Evolutionary conservation across 2,797 vertebrate species (phyloP), one percentile per base, ranked within the genome.

Genomic region (Dermochelys coriacea): DNA sequence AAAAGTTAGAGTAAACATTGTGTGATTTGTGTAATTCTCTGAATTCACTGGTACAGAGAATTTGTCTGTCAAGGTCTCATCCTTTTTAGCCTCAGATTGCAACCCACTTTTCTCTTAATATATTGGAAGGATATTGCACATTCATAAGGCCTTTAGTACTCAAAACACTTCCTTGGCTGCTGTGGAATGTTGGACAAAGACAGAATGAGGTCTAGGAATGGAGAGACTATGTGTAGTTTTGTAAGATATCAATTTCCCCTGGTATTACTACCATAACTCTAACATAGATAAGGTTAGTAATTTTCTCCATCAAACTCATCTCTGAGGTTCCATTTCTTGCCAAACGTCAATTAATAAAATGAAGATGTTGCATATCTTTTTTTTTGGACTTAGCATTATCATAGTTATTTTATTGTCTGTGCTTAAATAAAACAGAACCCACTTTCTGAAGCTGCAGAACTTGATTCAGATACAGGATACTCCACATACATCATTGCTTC

Each of bases 331-430:
- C 71, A 50, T 45, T 14, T 50, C 90, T 79, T 4, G 2, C 57
- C 81, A 75, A 23, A 2, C 47, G 52, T 61, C 21, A 27, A n/a
- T 51, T 68, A 71, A 91, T 0, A 0, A 68, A 85, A 83, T 0
- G 1, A 34, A 89, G 85, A n/a, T 0, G 2, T 29, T 0, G 1
- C 12, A 12, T 8, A 0, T 3, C 45, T 71, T 23, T 85, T n/a
- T 41, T 2, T 27, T 25, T 61, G 37, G 61, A 87, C 25, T 87
- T 86, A 52, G 86, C 1, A 0, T 15, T 61, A 55, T 95, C 93
- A 85, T 82, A 52, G 85, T 90, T 1, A 14, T 82, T 89, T 80
- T 16, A 31, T 1, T 6, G 75, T 41, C 79, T 90, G 91, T 41
- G 92, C 81, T 12, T 85, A 75, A 91, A 82, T 82, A 84, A 86